phyloP scores from a whole-genome alignment of 1,140 invertebrate species.

The Maconellicoccus hirsutus region DNA sequence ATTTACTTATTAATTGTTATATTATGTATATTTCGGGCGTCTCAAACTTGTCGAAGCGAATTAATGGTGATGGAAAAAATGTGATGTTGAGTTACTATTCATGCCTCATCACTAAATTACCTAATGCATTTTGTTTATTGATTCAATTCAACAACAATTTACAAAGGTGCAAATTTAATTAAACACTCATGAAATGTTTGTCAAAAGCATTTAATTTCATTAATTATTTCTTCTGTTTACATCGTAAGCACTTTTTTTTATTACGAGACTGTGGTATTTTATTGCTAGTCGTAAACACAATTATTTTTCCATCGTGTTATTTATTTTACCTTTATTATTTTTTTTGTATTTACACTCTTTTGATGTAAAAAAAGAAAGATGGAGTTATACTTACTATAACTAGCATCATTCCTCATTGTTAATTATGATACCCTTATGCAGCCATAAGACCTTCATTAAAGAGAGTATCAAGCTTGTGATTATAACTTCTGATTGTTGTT shows the following conservation, averaged over 20 bases:
- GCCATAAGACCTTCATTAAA: not conserved
- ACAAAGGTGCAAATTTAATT: not conserved
- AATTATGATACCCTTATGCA: not conserved
- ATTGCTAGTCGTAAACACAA: slow-evolving; percentile 21
- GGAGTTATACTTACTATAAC: not conserved
- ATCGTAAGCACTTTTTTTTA: not conserved
- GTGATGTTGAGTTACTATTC: too few relatives aligned
- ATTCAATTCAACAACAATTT: too few relatives aligned
- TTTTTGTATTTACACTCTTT: slow-evolving; percentile 12
- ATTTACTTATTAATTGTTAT: too few relatives aligned
- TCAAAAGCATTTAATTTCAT: slow-evolving; percentile 15
- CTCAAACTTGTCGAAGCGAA: too few relatives aligned
- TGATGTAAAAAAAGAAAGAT: not conserved
- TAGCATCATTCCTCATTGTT: not conserved
- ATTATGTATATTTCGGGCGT: too few relatives aligned
- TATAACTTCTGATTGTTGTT: not conserved
- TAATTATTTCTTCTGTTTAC: not conserved
- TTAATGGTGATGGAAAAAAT: too few relatives aligned
- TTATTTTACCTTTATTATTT: slow-evolving; percentile 2
- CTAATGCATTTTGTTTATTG: too few relatives aligned
- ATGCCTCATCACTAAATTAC: too few relatives aligned
- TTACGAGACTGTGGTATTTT: slow-evolving; percentile 20
- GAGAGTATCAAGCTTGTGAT: not conserved
- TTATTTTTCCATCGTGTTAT: slow-evolving; percentile 18
- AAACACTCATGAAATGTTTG: slow-evolving; percentile 11